Base-by-base conservation (phyloP, 2,113 vertebrate species). In the Echinops telfairi region DNA sequence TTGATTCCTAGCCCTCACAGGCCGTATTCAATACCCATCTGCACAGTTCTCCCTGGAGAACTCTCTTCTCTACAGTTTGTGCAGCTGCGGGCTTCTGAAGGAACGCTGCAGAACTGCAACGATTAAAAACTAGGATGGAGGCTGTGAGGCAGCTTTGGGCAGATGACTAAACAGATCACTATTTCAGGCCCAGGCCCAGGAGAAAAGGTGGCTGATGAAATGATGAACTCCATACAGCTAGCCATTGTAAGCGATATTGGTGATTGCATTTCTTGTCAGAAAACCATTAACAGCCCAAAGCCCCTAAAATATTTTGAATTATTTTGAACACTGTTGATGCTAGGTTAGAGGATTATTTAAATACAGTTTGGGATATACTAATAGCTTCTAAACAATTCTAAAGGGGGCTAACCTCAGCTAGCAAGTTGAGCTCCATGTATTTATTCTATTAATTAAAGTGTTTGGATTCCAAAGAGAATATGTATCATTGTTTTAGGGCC, bases 21-120 rank as follows among this genome's bases (percentile, higher is more conserved):
- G 29, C 29, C 57, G 64, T 88, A 33, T 36, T 82, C 33, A 25
- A 29, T 38, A 71, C 8, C 15, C 33, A 47, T 58, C 73, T 80
- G 58, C 27, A 40, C 36, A 10, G 22, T 25, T 90, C 31, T 86
- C 76, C 53, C 78, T 33, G 70, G 94, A 87, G n/a, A 83, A 17
- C 25, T 29, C 43, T 43, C 57, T 22, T 58, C 62, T 83, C 5
- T 36, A 36, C 53, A 86, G 23, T 20, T 64, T 90, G 85, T 80
- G 40, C 82, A 90, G 79, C 83, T 73, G 1, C 33, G 23, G 15
- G 4, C 58, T 88, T 89, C 64, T 78, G 76, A 66, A 94, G 71
- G 15, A 92, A 92, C 7, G 10, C 75, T 90, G 33, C 27, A 76
- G 38, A 89, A 77, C 16, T 15, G 27, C 75, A 94, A 40, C 33